These are phyloP conservation scores for Anastrepha obliqua DNA, from an alignment of 1,140 invertebrate species.

Conservation along the genomic window DNA sequence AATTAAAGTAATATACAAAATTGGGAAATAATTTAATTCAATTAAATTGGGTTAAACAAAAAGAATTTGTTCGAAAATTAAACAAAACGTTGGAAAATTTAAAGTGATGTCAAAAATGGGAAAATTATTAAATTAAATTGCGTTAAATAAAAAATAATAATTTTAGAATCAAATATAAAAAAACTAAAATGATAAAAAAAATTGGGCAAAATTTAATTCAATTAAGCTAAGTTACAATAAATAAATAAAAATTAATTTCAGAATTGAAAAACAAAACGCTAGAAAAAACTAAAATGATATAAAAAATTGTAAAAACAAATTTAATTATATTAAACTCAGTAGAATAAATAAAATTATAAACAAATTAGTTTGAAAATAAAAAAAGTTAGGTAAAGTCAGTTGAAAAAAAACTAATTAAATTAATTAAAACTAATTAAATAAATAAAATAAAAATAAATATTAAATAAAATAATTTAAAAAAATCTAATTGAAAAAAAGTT, in stretches of 20 bases:
- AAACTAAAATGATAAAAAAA: not conserved
- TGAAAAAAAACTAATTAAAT: not conserved
- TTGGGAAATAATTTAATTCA: too few species aligned
- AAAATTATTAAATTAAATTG: not conserved
- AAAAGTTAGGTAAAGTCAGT: not conserved
- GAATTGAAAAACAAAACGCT: too few species aligned
- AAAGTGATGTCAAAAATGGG: too few species aligned
- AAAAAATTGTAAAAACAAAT: too few species aligned
- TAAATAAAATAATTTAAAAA: not conserved
- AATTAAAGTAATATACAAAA: too few species aligned
- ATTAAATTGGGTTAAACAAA: too few species aligned
- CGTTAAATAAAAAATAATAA: not conserved
- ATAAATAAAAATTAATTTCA: too few species aligned
- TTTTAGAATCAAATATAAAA: not conserved
- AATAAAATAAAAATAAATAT: not conserved
- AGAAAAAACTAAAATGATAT: not conserved
- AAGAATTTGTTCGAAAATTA: too few species aligned
- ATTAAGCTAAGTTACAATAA: too few species aligned
- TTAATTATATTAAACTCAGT: not conserved
- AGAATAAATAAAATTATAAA: not conserved
- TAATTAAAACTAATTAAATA: not conserved
- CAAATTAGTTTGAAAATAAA: not conserved
- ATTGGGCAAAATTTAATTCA: too few species aligned
- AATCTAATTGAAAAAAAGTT: not conserved
- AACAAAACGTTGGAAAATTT: too few species aligned